Percentiles rank a stretch among this genome's conserved stretches.
These are phyloP conservation scores for Glaucopsyche alexis DNA, from an alignment of 2,888 invertebrate species.

Conservation along the genomic window DNA sequence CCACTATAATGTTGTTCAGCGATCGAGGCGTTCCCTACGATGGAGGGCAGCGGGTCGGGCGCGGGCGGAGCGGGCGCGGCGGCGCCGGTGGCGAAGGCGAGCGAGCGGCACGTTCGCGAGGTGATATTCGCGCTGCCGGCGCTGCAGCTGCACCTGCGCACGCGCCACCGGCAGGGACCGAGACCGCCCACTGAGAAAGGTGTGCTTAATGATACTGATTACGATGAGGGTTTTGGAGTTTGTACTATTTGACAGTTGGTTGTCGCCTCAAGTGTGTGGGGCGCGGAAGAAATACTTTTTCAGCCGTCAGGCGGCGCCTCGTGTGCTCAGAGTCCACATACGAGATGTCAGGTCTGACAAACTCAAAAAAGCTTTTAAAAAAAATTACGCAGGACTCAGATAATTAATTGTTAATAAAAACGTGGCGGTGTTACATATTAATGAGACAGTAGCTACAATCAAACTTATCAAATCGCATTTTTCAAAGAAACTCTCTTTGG, in stretches of 20 bases:
- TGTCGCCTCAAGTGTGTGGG: no score
- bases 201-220: constrained; percentile 33
- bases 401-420: no score
- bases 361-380: no score
- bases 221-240: background rate
- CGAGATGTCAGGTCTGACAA: no score
- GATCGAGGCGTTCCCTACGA: constrained; percentile 93
- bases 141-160: constrained; percentile 94
- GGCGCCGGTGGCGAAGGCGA: constrained; percentile 71
- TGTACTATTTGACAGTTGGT: background rate
- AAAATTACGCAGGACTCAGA: no score
- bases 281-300: background rate
- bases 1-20: constrained; percentile 70
- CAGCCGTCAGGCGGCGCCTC: background rate
- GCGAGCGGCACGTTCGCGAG: constrained; percentile 87
- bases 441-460: no score
- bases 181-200: constrained; percentile 84
- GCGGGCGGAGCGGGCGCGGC: constrained; percentile 74
- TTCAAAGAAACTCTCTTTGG: no score
- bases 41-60: constrained; percentile 86
- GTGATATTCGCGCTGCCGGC: constrained; percentile 98
- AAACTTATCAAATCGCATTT: no score
- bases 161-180: constrained; percentile 92
- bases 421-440: no score
- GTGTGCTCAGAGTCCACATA: no score